Percentiles rank a stretch among this genome's conserved stretches.
Conservation (phyloP, 2,113 vertebrate species). For the Talpa occidentalis region DNA sequence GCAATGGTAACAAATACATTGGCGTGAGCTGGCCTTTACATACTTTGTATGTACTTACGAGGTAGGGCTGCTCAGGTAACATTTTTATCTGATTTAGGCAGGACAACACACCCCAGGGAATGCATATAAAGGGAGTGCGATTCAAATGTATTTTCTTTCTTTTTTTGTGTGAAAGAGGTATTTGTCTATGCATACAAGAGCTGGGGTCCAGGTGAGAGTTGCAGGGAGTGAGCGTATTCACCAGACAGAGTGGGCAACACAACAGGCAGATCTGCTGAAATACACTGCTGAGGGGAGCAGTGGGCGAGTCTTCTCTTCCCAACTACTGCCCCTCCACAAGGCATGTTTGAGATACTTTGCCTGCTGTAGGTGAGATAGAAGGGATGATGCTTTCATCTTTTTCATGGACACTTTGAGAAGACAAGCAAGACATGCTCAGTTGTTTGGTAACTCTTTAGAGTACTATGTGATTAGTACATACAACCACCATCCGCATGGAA, state of each 20-base stretch:
- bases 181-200: too few relatives aligned
- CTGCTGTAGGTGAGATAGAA: neutral
- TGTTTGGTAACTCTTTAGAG: neutral
- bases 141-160: neutral
- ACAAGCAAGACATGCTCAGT: too few relatives aligned
- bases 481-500: constrained; percentile 14
- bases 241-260: too few relatives aligned
- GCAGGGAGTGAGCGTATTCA: too few relatives aligned
- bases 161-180: too few relatives aligned
- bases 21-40: neutral
- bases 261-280: too few relatives aligned
- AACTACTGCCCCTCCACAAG: neutral
- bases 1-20: neutral
- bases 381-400: neutral
- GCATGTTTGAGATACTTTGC: neutral
- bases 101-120: neutral
- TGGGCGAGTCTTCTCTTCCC: neutral
- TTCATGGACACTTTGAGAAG: neutral
- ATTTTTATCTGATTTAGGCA: neutral
- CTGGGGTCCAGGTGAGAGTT: too few relatives aligned
- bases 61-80: neutral
- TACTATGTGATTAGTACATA: neutral
- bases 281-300: too few relatives aligned
- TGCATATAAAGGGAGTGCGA: neutral
- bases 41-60: neutral